Conservation (phyloP, 1,140 invertebrate species). For the Solenopsis invicta region DNA sequence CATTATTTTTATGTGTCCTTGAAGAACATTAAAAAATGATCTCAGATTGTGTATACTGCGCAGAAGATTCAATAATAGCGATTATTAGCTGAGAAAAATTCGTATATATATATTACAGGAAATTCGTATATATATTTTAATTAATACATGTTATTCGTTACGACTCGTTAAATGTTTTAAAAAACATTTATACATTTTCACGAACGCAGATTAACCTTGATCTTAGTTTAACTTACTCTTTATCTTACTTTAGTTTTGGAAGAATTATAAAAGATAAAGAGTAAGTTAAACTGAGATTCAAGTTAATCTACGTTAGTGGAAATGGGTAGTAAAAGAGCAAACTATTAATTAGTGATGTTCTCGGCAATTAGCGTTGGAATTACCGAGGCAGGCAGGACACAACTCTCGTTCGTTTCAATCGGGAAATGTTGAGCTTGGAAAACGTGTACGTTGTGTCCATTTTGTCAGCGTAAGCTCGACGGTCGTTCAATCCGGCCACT, state of each 20-base stretch:
- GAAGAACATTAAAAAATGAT: background rate
- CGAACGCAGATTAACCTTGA: no score
- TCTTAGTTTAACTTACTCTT: no score
- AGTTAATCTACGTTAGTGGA: no score
- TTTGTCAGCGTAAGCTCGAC: slow-evolving; percentile 58
- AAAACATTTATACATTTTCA: no score
- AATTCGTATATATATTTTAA: background rate
- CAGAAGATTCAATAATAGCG: background rate
- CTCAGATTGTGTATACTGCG: background rate
- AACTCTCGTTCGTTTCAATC: slow-evolving; percentile 26
- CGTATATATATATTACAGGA: background rate
- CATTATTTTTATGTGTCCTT: background rate
- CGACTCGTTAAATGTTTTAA: background rate
- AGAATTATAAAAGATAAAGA: no score
- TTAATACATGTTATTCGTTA: background rate
- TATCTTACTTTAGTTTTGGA: no score
- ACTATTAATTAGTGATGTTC: slow-evolving; percentile 5
- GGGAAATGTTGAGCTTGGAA: slow-evolving; percentile 43
- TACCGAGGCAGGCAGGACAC: background rate
- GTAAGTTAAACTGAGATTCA: no score
- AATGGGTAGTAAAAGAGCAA: no score
- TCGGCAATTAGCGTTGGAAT: slow-evolving; percentile 31
- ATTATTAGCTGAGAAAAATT: background rate
- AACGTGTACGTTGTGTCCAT: slow-evolving; percentile 32
- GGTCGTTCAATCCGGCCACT: slow-evolving; percentile 59